Evolutionary conservation across 2,888 invertebrate species (phyloP), one percentile per base, ranked within the genome.

Genomic region (Globia sparganii): DNA sequence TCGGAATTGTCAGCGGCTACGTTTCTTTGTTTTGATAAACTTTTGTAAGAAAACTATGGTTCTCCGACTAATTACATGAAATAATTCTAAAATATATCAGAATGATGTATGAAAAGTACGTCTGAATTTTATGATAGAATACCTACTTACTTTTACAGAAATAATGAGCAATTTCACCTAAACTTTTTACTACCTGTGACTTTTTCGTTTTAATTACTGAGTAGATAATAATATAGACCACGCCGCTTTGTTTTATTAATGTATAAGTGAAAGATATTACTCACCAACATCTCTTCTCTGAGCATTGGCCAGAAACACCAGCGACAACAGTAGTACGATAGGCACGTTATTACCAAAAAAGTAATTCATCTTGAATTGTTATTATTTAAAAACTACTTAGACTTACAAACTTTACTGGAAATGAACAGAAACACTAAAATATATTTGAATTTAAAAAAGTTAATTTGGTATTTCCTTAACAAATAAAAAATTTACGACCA

Each of bases 221-320:
- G 5, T 37, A 73, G 2, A 28, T 28, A 18, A 9, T 18, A 65
- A 15, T 59, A 28, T 15, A 53, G 5, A 82, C 6, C 5, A 66
- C 15, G 11, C 15, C 18, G 15, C 25, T 66, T 74, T 80, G 43
- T 49, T 59, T 43, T 61, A 21, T 34, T 25, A 40, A 56, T 76
- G 56, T 49, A 0, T 61, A 34, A 58, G 18, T 43, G 31, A 77
- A n/a, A 46, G 0, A 58, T 66, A 21, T 15, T 71, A 94, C 96
- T 95, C 86, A 96, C 97, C 96, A 90, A 93, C 93, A 89, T 96
- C 95, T 92, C 94, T 93, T 89, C 95, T 95, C 91, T 97, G 97
- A 70, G 96, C 96, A 91, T 93, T 95, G 62, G 94, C 95, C 86
- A 97, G 89, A 76, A 96, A 90, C 86, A 96, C 93, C 86, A 97